Evolutionary conservation across 2,113 vertebrate species (phyloP).

Genomic region (Sisor rabdophorus): DNA sequence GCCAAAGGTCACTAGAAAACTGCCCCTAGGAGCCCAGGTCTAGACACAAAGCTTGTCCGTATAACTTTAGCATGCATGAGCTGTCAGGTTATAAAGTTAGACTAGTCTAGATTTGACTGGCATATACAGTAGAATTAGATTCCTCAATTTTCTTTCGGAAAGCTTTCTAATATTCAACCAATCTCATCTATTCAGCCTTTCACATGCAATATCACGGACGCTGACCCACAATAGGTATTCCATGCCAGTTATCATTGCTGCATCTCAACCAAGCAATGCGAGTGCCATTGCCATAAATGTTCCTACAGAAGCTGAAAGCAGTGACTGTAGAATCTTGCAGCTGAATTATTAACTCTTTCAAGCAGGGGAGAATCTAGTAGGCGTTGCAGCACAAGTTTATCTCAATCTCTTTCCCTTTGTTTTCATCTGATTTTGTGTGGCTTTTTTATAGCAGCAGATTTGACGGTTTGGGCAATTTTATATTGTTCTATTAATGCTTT

Average conservation of each 20-base stretch:
- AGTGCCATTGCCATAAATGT: conserved; percentile 3
- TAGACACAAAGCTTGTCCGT: conserved; percentile 48
- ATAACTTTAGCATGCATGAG: conserved; percentile 51
- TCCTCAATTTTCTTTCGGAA: conserved; percentile 24
- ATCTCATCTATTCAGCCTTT: conserved; percentile 31
- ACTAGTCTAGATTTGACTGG: conserved; percentile 46
- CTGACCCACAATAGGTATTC: conserved; percentile 36
- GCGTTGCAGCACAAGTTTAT: neutral
- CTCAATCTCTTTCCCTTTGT: conserved; percentile 8
- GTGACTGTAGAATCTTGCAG: neutral
- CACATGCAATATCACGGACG: conserved; percentile 11
- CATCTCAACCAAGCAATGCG: conserved; percentile 24
- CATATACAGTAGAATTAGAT: conserved; percentile 66
- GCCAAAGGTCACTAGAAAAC: conserved; percentile 32
- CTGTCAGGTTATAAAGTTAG: conserved; percentile 40
- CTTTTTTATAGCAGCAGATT: neutral
- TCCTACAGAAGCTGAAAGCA: neutral
- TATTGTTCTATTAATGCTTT: neutral
- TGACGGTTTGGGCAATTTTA: neutral
- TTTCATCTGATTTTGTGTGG: neutral
- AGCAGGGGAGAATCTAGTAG: neutral
- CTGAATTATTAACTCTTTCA: conserved; percentile 15
- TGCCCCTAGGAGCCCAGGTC: conserved; percentile 20
- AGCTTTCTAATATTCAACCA: conserved; percentile 29
- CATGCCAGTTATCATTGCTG: conserved; percentile 35